A percentile compares a stretch with the other conserved stretches of the same genome.
phyloP scores from a whole-genome alignment of 2,888 invertebrate genomes.

The Trichogramma evanescens region DNA sequence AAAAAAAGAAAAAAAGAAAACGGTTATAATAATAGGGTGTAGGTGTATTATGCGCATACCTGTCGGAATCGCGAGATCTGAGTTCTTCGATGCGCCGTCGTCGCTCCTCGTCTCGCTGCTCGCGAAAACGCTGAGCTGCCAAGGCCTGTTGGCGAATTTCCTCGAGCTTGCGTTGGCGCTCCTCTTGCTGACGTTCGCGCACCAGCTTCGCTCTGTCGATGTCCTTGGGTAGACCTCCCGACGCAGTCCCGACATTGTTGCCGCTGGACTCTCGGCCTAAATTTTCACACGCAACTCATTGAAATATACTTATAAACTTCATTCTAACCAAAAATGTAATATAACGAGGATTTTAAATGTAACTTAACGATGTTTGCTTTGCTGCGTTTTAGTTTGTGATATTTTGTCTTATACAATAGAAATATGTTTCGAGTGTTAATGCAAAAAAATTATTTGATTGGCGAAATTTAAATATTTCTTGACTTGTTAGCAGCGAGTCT shows the following conservation, averaged over 20 bases:
- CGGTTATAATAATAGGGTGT: too few species aligned
- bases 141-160: conserved; percentile 84
- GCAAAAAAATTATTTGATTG: too few species aligned
- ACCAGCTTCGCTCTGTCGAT: conserved; percentile 52
- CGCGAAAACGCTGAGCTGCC: conserved; percentile 81
- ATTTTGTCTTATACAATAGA: too few species aligned
- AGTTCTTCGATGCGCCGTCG: conserved; percentile 76
- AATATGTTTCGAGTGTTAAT: too few species aligned
- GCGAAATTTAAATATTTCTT: too few species aligned
- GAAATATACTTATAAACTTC: not conserved
- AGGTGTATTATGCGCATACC: conserved; percentile 34
- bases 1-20: too few species aligned
- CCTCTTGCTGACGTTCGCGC: conserved; percentile 83
- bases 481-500: too few species aligned
- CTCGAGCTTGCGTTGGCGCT: conserved; percentile 80
- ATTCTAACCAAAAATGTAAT: too few species aligned
- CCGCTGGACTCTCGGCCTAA: conserved; percentile 42
- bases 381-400: too few species aligned
- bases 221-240: conserved; percentile 33
- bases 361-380: not conserved
- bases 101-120: conserved; percentile 81
- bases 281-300: not conserved
- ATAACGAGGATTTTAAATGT: not conserved
- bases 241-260: not conserved
- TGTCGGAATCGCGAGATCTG: conserved; percentile 68